Percentiles rank a stretch among this genome's conserved stretches.
phyloP scores from a whole-genome alignment of 2,113 vertebrate genomes.

The Pagrus major region DNA sequence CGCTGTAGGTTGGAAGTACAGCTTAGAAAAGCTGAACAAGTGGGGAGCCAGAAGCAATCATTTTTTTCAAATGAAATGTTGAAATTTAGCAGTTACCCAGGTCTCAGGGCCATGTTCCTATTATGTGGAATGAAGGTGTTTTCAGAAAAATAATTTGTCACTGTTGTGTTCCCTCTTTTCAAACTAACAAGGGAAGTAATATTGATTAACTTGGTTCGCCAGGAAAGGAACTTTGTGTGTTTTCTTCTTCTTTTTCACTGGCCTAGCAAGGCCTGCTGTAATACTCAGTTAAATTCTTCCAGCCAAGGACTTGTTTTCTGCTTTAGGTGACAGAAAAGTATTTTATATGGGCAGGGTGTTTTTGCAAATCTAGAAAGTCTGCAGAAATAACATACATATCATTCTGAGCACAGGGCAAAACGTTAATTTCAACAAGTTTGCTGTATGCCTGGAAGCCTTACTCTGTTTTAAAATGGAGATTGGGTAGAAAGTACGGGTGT shows the following conservation, averaged over 20 bases:
- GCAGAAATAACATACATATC: not conserved
- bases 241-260: constrained; percentile 19
- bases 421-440: not conserved
- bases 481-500: not conserved
- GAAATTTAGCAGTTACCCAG: not conserved
- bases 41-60: not conserved
- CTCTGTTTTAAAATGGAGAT: not conserved
- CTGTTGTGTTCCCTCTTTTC: constrained; percentile 33
- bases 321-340: not conserved
- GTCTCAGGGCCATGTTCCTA: not conserved
- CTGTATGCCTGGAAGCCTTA: not conserved
- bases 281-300: not conserved
- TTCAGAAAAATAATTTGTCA: not conserved
- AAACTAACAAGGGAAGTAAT: constrained; percentile 6
- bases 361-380: not conserved
- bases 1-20: not conserved
- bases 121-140: not conserved
- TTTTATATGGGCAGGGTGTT: too few species aligned
- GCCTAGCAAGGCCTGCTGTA: not conserved
- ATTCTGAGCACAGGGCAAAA: not conserved
- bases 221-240: constrained; percentile 18
- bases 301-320: not conserved
- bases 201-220: not conserved
- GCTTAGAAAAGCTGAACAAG: not conserved
- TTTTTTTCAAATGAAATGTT: not conserved